Evolutionary conservation across 2,113 vertebrate genomes (phyloP), one percentile per base, ranked within the genome.

Genomic region (Heliornis fulica): DNA sequence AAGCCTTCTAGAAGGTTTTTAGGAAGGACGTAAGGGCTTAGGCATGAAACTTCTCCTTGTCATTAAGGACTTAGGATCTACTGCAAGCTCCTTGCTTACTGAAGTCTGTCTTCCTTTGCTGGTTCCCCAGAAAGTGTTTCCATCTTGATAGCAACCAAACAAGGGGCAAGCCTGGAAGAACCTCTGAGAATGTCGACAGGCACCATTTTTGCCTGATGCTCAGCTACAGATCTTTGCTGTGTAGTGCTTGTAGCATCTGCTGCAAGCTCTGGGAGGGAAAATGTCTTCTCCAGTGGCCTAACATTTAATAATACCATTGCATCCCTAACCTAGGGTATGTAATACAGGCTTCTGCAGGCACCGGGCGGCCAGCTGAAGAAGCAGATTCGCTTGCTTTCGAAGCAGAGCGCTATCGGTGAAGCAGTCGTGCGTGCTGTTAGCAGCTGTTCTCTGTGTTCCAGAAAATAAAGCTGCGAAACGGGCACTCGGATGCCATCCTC

Each of bases 381-480:
- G 8, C 32, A 15, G 5, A n/a, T 75, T 21, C 2, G 5, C n/a
- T 71, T 90, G 45, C 22, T 63, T 66, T 54, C 18, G 16, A 65
- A 86, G 34, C 41, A 83, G 50, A 23, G 1, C 56, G 6, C 71
- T 38, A 22, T 11, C 59, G 25, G 54, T 61, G 28, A 38, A 53
- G 51, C 18, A 34, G 21, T 22, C 10, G 13, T 60, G 28, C 34
- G 70, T 5, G 10, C 68, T 71, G 29, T 71, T 50, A 31, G 23
- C 46, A 70, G 85, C 23, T 75, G 0, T 43, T 77, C 8, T 57
- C 60, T 92, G 34, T 83, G 38, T 93, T 97, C 66, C 97, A 99
- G 99, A 99, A 98, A 98, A 98, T 99, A 83, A 98, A 98, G 69
- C 94, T 80, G 29, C 98, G 97, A 20, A 98, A 97, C 2, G 95